phyloP scores from a whole-genome alignment of 2,113 vertebrate species.

The Dicentrarchus labrax region DNA sequence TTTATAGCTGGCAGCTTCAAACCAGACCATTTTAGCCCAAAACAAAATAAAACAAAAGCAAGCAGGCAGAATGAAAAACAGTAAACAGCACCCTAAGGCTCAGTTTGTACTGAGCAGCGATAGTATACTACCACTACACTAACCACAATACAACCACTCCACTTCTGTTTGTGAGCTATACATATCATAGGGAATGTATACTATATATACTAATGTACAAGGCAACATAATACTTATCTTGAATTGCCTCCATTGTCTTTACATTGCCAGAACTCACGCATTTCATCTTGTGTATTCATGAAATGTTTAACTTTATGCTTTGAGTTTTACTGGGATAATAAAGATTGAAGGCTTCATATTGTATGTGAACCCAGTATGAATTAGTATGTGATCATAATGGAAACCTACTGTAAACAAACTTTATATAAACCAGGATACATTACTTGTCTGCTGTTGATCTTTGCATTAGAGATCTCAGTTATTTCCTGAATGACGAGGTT shows the following conservation, averaged over 20 bases:
- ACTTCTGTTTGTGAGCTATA: background rate
- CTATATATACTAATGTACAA: background rate
- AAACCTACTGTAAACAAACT: background rate
- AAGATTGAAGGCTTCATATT: background rate
- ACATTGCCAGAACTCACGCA: background rate
- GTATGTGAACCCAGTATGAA: background rate
- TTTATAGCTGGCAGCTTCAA: slow-evolving; percentile 1
- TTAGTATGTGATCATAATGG: background rate
- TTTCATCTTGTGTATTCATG: background rate
- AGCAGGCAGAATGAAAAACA: slow-evolving; percentile 7
- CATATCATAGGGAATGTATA: slow-evolving; percentile 12
- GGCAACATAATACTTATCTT: slow-evolving; percentile 3
- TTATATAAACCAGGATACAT: background rate
- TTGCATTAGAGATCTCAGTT: background rate
- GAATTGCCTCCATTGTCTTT: slow-evolving; percentile 8
- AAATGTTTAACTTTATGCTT: background rate
- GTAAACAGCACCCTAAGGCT: background rate
- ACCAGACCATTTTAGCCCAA: background rate
- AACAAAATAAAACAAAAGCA: background rate
- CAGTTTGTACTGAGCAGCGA: background rate
- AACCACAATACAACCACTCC: background rate
- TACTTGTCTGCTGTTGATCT: background rate
- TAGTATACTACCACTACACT: background rate
- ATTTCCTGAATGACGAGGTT: background rate
- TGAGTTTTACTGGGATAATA: background rate